A percentile compares a stretch with the other conserved stretches of the same genome.
phyloP scores from a whole-genome alignment of 2,888 invertebrate genomes.

The Aphodius sticticus region DNA sequence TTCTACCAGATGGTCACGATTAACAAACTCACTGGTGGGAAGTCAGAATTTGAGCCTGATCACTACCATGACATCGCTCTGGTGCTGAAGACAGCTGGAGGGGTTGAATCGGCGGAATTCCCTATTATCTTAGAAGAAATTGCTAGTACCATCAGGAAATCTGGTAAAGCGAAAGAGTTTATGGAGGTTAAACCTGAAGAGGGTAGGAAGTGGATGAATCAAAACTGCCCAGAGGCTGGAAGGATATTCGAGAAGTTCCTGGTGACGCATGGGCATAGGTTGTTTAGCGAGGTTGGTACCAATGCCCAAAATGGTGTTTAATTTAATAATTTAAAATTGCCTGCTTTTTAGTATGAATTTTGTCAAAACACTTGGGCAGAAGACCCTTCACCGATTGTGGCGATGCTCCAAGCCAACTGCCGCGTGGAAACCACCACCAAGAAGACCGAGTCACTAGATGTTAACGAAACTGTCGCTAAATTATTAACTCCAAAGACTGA shows the following conservation, averaged over 20 bases:
- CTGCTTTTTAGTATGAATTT: slow-evolving; percentile 22
- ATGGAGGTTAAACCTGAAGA: slow-evolving; percentile 60
- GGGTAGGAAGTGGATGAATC: slow-evolving; percentile 67
- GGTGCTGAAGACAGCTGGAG: slow-evolving; percentile 71
- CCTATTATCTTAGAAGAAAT: slow-evolving; percentile 56
- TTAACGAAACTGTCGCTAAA: slow-evolving; percentile 61
- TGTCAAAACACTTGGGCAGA: slow-evolving; percentile 71
- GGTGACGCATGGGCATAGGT: slow-evolving; percentile 73
- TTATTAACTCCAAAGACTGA: slow-evolving; percentile 51
- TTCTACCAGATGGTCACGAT: slow-evolving; percentile 66
- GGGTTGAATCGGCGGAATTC: slow-evolving; percentile 80
- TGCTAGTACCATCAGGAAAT: slow-evolving; percentile 46
- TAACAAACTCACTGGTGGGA: slow-evolving; percentile 63
- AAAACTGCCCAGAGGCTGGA: slow-evolving; percentile 60
- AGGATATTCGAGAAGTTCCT: slow-evolving; percentile 58
- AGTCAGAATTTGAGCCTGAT: slow-evolving; percentile 46
- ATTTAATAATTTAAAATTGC: not conserved
- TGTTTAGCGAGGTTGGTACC: slow-evolving; percentile 71
- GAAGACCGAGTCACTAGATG: slow-evolving; percentile 49
- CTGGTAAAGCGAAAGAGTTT: slow-evolving; percentile 62
- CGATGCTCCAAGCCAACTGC: slow-evolving; percentile 67
- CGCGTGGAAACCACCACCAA: slow-evolving; percentile 47
- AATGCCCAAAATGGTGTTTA: not conserved
- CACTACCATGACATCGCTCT: slow-evolving; percentile 74
- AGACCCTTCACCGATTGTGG: slow-evolving; percentile 69